Percentiles rank a stretch among this genome's conserved stretches.
Evolutionary conservation across 1,140 invertebrate species (phyloP).

Genomic region (Atopsyche davidsoni): DNA sequence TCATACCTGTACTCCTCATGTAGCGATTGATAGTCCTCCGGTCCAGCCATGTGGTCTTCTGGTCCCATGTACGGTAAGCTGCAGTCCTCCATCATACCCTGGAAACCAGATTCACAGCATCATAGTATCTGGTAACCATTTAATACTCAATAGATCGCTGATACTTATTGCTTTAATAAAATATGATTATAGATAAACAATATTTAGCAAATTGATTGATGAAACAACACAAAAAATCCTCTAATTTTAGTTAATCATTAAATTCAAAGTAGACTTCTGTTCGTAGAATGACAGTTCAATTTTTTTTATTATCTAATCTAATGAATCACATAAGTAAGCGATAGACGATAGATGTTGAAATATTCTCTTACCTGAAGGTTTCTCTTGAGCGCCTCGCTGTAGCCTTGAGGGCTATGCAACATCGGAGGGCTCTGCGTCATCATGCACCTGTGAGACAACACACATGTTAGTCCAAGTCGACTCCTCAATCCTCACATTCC

Average conservation of each 20-base stretch:
- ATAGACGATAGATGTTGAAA: neutral
- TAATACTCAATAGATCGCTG: too few relatives aligned
- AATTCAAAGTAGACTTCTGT: too few relatives aligned
- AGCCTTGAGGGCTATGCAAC: constrained; percentile 47
- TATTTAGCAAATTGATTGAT: too few relatives aligned
- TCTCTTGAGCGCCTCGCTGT: constrained; percentile 46
- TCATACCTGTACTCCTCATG: constrained; percentile 48
- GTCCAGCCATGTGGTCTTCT: constrained; percentile 44
- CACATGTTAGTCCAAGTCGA: constrained; percentile 2
- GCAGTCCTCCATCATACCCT: constrained; percentile 51
- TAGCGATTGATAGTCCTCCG: constrained; percentile 45
- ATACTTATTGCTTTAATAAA: too few relatives aligned
- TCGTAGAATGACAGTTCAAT: too few relatives aligned
- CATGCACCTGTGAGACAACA: constrained; percentile 39
- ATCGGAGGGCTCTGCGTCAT: constrained; percentile 48
- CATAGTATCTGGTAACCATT: too few relatives aligned
- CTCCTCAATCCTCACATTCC: neutral
- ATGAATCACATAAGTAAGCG: too few relatives aligned
- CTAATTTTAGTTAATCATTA: too few relatives aligned
- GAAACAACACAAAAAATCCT: too few relatives aligned
- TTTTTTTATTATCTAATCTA: too few relatives aligned
- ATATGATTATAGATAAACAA: too few relatives aligned
- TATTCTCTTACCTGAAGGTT: constrained; percentile 43
- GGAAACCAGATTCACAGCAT: too few relatives aligned
- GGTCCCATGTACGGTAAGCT: constrained; percentile 45